Base-by-base conservation (phyloP, 1,140 invertebrate species). In the Pseudomyrmex concolor region DNA sequence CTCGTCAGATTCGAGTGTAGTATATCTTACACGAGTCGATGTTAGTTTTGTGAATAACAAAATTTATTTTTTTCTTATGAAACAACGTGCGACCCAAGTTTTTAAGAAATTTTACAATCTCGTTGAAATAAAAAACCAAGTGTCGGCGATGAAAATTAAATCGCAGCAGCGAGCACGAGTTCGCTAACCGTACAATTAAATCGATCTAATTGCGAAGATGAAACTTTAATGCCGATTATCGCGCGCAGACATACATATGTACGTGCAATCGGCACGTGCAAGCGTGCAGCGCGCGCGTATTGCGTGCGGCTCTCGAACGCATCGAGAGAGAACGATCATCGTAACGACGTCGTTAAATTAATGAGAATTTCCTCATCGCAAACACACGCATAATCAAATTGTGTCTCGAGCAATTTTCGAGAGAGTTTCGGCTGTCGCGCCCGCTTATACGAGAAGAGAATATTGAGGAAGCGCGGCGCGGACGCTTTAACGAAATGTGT, bases 161-260 rank as follows among this genome's bases (percentile, higher is more conserved):
- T 22, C 25, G 34, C 45, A 9, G 34, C 45, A 9, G 1, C 19
- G 13, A 5, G 7, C 55, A 62, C 12, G 63, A 48, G 17, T 19
- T 19, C 48, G 2, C 25, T 12, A 17, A 10, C 48, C 22, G 12
- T 34, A 34, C 34, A 7, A 76, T 64, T 64, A 64, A 64, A 34
- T 64, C 48, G 13, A 15, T 66, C 43, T 74, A 77, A 77, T 77
- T 54, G 48, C 73, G 50, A 13, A 66, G 12, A 17, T 22, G 62
- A 50, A 76, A 43, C 34, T 74, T 63, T 67, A 66, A 66, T 43
- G 13, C 8, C 17, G n/a, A 66, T 17, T 10, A 67, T 50, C 34
- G 17, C 10, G n/a, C 13, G 25, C 48, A 67, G 73, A 54, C 51
- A 74, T 19, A 51, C 25, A 2, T 64, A 51, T n/a, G 1, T 22